Evolutionary conservation across 2,113 vertebrate species (phyloP).

Genomic region (Nanorana parkeri): DNA sequence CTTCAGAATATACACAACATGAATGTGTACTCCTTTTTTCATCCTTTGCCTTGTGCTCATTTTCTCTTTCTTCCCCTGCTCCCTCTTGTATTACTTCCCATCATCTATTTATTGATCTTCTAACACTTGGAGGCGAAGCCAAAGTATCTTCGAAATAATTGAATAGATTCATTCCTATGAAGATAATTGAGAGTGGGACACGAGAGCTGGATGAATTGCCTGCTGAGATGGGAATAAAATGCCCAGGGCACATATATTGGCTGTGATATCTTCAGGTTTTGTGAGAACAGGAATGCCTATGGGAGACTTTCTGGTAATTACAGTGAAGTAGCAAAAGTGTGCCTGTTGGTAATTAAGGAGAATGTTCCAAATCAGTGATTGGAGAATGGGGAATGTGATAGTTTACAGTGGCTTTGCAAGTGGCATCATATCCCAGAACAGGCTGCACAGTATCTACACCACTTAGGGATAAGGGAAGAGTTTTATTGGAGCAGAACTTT

Average conservation of each 20-base stretch:
- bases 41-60: not conserved
- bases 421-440: no score
- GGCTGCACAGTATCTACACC: no score
- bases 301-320: slow-evolving; percentile 3
- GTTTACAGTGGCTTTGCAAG: no score
- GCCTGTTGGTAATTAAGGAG: no score
- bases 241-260: not conserved
- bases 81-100: not conserved
- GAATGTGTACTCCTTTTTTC: not conserved
- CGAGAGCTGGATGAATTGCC: not conserved
- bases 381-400: no score
- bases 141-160: slow-evolving; percentile 13
- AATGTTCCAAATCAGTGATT: no score
- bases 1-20: not conserved
- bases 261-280: not conserved
- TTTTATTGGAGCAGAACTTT: no score
- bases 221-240: slow-evolving; percentile 15
- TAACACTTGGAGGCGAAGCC: not conserved
- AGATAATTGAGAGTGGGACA: slow-evolving; percentile 24
- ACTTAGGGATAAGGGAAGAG: no score
- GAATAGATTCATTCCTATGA: slow-evolving; percentile 24
- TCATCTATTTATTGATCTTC: slow-evolving; percentile 40
- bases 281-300: not conserved
- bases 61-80: not conserved
- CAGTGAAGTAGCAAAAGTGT: no score